A percentile compares a stretch with the other conserved stretches of the same genome.
These are phyloP conservation scores for Tragelaphus eurycerus DNA, from an alignment of 2,797 vertebrate species.

Conservation along the genomic window DNA sequence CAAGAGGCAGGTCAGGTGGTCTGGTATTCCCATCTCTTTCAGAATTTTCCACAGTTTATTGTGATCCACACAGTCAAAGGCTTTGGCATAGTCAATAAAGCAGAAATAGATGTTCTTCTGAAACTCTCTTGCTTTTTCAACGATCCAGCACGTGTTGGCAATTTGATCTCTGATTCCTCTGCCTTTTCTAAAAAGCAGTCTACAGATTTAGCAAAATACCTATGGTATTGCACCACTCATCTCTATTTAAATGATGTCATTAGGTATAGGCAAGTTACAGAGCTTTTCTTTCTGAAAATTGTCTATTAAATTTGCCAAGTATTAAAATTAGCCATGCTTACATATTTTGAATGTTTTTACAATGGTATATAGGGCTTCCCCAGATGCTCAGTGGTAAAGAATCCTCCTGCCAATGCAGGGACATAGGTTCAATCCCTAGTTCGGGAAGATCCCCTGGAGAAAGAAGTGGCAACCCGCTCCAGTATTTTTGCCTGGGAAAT, in stretches of 20 bases:
- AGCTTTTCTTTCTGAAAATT: background rate
- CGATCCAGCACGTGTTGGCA: background rate
- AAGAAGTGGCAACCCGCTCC: background rate
- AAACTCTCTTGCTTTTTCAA: background rate
- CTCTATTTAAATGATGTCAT: constrained; percentile 1
- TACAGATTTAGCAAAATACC: background rate
- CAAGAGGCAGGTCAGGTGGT: background rate
- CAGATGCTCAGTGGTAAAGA: background rate
- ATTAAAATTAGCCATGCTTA: background rate
- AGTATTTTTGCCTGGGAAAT: background rate
- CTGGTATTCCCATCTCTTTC: background rate
- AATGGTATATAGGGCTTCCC: background rate
- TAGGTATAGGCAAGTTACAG: background rate
- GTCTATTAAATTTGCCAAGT: background rate
- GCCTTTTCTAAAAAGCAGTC: background rate
- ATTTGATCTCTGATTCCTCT: background rate
- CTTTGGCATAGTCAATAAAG: background rate
- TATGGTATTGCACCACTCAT: background rate
- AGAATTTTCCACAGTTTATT: background rate
- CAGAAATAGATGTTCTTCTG: background rate
- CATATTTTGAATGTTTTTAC: background rate
- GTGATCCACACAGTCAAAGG: background rate
- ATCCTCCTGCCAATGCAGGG: background rate
- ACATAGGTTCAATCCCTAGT: background rate
- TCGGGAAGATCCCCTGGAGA: background rate